Evolutionary conservation across 2,888 invertebrate genomes (phyloP).

Genomic region (Heliothis peltigera): DNA sequence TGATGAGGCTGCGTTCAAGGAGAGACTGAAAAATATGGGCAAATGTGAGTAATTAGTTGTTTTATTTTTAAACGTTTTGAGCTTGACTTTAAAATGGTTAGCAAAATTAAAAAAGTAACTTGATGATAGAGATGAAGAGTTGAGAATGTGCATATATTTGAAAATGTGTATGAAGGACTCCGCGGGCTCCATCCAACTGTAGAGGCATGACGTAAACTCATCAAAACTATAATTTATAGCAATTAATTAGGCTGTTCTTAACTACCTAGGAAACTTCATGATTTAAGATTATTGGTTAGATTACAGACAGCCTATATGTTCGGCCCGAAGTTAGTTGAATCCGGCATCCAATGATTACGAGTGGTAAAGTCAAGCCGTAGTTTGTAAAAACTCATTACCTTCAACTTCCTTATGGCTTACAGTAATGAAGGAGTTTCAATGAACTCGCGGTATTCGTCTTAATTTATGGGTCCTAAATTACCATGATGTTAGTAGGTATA

Average conservation of each 20-base stretch:
- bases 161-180: background rate
- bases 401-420: slow-evolving; percentile 21
- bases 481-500: slow-evolving; percentile 2
- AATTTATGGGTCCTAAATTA: background rate
- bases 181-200: background rate
- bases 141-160: background rate
- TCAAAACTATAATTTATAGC: slow-evolving; percentile 7
- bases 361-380: background rate
- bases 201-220: background rate
- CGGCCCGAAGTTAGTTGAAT: background rate
- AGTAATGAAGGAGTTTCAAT: slow-evolving; percentile 13
- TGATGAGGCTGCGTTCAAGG: slow-evolving; percentile 94
- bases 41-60: slow-evolving; percentile 89
- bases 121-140: background rate
- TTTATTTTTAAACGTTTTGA: too few relatives aligned
- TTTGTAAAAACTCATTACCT: slow-evolving; percentile 6
- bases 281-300: slow-evolving; percentile 2
- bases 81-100: too few relatives aligned
- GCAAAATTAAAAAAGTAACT: too few relatives aligned
- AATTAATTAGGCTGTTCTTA: slow-evolving; percentile 2
- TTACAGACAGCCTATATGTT: background rate
- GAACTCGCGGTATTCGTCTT: slow-evolving; percentile 4
- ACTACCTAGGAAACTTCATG: background rate
- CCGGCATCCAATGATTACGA: slow-evolving; percentile 1
- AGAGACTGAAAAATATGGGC: slow-evolving; percentile 95